phyloP scores from a whole-genome alignment of 2,888 invertebrate genomes.

The Cacoxenus indagator region DNA sequence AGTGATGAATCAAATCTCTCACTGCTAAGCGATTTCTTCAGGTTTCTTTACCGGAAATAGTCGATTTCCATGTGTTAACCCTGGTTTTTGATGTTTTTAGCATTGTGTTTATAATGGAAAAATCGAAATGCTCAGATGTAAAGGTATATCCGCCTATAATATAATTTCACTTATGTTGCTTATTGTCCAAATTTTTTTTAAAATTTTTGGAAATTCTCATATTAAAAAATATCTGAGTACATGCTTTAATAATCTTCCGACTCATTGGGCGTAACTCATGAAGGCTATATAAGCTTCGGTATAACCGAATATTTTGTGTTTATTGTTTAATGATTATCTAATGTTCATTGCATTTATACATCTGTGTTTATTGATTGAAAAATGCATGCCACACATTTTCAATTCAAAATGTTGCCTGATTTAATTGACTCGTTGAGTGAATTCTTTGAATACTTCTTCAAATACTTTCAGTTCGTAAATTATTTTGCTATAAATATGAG shows the following conservation, averaged over 20 bases:
- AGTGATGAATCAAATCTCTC: no score
- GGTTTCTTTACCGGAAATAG: no score
- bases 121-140: no score
- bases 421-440: slow-evolving; percentile 19
- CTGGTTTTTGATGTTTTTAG: no score
- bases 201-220: no score
- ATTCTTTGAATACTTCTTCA: not conserved
- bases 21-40: no score
- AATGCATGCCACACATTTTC: slow-evolving; percentile 61
- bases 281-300: not conserved
- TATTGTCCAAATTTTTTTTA: no score
- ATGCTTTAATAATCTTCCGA: not conserved
- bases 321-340: slow-evolving; percentile 1
- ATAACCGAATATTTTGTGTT: not conserved
- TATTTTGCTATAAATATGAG: not conserved
- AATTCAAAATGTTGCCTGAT: slow-evolving; percentile 25
- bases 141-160: no score
- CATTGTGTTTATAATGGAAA: no score
- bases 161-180: no score
- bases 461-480: not conserved
- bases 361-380: slow-evolving; percentile 27
- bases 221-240: no score
- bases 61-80: no score
- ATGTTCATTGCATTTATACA: slow-evolving; percentile 7
- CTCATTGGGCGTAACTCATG: not conserved